A percentile compares a stretch with the other conserved stretches of the same genome.
Conservation (phyloP, 2,888 invertebrate genomes). For the Drosophila bunnanda region DNA sequence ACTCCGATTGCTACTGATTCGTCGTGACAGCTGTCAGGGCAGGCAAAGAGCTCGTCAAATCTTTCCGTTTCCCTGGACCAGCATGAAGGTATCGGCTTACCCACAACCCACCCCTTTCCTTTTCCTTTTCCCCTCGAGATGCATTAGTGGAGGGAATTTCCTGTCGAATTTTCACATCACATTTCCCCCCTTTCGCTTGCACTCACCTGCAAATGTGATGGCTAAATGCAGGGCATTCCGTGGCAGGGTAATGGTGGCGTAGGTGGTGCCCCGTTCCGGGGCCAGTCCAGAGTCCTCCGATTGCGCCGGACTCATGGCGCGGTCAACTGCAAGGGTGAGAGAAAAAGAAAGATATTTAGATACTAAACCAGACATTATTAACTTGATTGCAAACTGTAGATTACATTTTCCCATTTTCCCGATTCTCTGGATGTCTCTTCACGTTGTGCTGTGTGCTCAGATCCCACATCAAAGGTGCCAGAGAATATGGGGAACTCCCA, state of each 20-base stretch:
- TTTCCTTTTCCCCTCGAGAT: conserved; percentile 13
- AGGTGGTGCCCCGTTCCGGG: conserved; percentile 84
- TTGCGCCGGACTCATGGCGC: conserved; percentile 85
- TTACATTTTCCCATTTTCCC: not conserved
- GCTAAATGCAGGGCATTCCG: conserved; percentile 84
- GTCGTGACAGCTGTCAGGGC: conserved; percentile 69
- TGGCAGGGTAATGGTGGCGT: conserved; percentile 84
- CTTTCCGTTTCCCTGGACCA: conserved; percentile 11
- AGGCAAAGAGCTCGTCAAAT: conserved; percentile 13
- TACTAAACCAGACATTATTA: not conserved
- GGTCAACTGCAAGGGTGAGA: conserved; percentile 81
- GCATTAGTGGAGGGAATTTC: conserved; percentile 15
- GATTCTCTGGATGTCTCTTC: not conserved
- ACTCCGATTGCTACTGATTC: conserved; percentile 44
- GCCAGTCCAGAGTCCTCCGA: conserved; percentile 85
- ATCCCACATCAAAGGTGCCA: conserved; percentile 67
- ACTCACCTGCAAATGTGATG: conserved; percentile 83
- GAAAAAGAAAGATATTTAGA: conserved; percentile 1
- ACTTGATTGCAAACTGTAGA: not conserved
- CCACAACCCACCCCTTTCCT: conserved; percentile 1
- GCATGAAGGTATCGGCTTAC: conserved; percentile 31
- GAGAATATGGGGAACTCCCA: conserved; percentile 29
- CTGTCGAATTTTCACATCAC: not conserved
- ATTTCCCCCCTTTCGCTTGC: conserved; percentile 43
- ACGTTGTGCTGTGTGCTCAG: not conserved